Percentiles rank a stretch among this genome's conserved stretches.
These are phyloP conservation scores for Scolopax bukidnonensis DNA, from an alignment of 2,797 vertebrate genomes.

Conservation along the genomic window DNA sequence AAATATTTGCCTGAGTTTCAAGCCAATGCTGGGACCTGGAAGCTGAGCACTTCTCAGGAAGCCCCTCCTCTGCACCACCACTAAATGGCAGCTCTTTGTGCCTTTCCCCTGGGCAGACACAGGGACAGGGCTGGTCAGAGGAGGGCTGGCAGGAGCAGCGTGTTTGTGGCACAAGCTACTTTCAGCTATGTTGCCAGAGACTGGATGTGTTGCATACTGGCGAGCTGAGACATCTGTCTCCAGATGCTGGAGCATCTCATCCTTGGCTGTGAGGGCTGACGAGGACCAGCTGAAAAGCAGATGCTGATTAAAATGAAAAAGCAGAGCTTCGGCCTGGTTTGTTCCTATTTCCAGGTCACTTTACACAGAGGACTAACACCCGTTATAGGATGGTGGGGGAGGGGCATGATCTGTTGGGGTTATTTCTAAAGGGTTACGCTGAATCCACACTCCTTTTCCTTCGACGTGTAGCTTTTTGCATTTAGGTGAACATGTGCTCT, in stretches of 20 bases:
- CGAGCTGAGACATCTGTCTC: neutral
- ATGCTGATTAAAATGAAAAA: neutral
- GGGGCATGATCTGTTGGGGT: neutral
- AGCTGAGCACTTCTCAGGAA: neutral
- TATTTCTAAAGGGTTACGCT: neutral
- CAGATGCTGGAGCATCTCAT: neutral
- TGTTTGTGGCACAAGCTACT: neutral
- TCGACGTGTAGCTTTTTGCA: neutral
- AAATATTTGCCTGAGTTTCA: neutral
- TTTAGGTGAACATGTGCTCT: neutral
- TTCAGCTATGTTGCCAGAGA: accelerated
- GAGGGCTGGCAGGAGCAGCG: neutral
- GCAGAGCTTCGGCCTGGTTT: neutral
- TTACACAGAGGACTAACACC: neutral
- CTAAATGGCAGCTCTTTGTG: accelerated
- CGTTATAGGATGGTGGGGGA: neutral
- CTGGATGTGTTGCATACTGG: neutral
- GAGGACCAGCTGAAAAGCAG: conserved; percentile 25
- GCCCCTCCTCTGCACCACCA: neutral
- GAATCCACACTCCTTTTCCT: neutral
- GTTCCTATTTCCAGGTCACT: neutral
- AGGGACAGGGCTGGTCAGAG: neutral
- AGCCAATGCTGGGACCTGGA: neutral
- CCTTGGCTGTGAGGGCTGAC: conserved; percentile 13
- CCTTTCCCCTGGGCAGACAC: accelerated